phyloP scores from a whole-genome alignment of 64 coral and sea anemone species.

The Hydrozoanthus tunicans region DNA sequence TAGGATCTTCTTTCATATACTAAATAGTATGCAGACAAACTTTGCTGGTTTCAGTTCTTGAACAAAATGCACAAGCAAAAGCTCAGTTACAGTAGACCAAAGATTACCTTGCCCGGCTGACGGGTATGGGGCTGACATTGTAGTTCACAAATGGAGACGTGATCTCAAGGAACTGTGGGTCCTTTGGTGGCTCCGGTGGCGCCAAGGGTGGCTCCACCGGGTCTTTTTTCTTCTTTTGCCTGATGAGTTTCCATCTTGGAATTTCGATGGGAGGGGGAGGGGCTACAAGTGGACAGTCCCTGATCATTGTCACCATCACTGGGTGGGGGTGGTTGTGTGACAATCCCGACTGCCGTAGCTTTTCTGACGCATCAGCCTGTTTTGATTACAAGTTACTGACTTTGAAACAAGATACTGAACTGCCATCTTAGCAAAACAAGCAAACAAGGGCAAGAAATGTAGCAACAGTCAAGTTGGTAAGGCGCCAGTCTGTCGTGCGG shows the following conservation, averaged over 20 bases:
- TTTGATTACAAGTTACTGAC: not conserved
- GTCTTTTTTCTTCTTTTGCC: conserved; percentile 98
- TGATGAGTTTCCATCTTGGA: conserved; percentile 96
- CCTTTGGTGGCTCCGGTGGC: conserved; percentile 83
- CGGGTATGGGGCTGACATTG: conserved; percentile 93
- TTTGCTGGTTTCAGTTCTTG: no score
- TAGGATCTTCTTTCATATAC: no score
- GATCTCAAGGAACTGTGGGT: conserved; percentile 95
- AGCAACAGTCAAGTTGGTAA: no score
- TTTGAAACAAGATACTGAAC: not conserved
- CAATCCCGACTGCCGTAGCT: conserved; percentile 89
- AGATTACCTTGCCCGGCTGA: conserved; percentile 89
- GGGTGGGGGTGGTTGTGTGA: conserved; percentile 95
- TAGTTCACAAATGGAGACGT: conserved; percentile 94
- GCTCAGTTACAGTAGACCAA: not conserved
- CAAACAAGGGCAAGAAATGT: no score
- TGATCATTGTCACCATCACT: conserved; percentile 80
- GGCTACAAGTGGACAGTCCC: conserved; percentile 91
- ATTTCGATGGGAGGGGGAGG: conserved; percentile 93
- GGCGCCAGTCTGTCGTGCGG: no score
- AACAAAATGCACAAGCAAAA: no score
- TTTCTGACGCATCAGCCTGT: conserved; percentile 98
- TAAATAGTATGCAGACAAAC: no score
- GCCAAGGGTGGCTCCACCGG: conserved; percentile 76
- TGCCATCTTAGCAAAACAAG: not conserved